phyloP scores from a whole-genome alignment of 2,113 vertebrate species.

The Syngnathoides biaculeatus region DNA sequence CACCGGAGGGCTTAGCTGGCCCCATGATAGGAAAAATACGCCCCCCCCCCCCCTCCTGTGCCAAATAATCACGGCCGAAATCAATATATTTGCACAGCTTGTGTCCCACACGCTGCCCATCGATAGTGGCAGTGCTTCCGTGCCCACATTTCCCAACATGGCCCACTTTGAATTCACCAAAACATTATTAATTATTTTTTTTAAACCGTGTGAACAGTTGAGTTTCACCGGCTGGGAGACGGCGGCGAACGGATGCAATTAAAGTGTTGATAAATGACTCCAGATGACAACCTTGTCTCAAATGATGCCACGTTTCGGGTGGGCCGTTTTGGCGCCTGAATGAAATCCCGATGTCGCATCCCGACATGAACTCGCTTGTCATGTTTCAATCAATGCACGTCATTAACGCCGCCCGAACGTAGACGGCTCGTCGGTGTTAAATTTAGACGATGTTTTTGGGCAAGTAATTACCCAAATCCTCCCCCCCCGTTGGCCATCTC shows the following conservation, averaged over 20 bases:
- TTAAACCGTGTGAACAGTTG: no score
- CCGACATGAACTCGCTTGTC: neutral
- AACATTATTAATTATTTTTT: no score
- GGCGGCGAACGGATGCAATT: neutral
- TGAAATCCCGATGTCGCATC: neutral
- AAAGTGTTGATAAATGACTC: neutral
- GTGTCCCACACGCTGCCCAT: neutral
- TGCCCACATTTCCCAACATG: neutral
- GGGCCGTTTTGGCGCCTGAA: neutral
- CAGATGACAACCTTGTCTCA: neutral
- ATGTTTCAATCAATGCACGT: slow-evolving; percentile 13
- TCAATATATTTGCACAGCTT: neutral
- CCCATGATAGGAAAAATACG: neutral
- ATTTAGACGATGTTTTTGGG: slow-evolving; percentile 34
- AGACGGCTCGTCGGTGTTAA: slow-evolving; percentile 20
- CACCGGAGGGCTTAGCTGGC: neutral
- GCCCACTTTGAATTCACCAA: neutral
- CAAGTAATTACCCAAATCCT: slow-evolving; percentile 58
- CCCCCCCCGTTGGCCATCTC: slow-evolving; percentile 33
- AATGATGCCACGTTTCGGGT: neutral
- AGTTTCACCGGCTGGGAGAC: neutral
- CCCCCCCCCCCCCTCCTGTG: neutral
- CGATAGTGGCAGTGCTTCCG: neutral
- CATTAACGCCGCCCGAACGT: slow-evolving; percentile 17
- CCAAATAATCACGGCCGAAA: neutral